Conservation (phyloP, 2,888 invertebrate genomes). For the Nezara viridula region DNA sequence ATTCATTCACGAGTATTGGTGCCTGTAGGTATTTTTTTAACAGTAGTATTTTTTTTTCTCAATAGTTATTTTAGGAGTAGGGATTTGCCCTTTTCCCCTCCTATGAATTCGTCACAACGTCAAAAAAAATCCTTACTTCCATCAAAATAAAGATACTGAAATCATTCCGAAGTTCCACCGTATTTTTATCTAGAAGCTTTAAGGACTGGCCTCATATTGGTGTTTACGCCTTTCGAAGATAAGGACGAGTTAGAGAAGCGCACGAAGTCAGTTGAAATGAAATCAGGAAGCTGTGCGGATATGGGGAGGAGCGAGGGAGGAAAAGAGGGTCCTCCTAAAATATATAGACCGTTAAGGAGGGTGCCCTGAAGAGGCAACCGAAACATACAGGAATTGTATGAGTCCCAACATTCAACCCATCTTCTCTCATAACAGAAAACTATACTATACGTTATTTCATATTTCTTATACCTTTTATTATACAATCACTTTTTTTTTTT, state of each 20-base stretch:
- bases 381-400: not conserved
- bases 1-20: too few species aligned
- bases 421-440: not conserved
- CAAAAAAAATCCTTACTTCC: too few species aligned
- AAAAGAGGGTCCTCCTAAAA: not conserved
- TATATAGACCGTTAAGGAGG: not conserved
- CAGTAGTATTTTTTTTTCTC: too few species aligned
- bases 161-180: too few species aligned
- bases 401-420: not conserved
- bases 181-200: too few species aligned
- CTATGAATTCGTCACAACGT: too few species aligned
- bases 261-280: not conserved
- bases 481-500: too few species aligned
- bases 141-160: too few species aligned
- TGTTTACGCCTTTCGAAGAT: not conserved
- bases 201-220: not conserved
- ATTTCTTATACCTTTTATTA: not conserved
- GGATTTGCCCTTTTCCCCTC: too few species aligned
- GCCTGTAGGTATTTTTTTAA: too few species aligned
- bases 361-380: not conserved
- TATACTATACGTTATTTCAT: not conserved
- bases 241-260: not conserved
- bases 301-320: not conserved
- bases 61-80: too few species aligned
- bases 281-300: not conserved